A percentile compares a stretch with the other conserved stretches of the same genome.
These are phyloP conservation scores for Quadroppia sp. DNA, from an alignment of 2,888 invertebrate species.

Conservation along the genomic window DNA sequence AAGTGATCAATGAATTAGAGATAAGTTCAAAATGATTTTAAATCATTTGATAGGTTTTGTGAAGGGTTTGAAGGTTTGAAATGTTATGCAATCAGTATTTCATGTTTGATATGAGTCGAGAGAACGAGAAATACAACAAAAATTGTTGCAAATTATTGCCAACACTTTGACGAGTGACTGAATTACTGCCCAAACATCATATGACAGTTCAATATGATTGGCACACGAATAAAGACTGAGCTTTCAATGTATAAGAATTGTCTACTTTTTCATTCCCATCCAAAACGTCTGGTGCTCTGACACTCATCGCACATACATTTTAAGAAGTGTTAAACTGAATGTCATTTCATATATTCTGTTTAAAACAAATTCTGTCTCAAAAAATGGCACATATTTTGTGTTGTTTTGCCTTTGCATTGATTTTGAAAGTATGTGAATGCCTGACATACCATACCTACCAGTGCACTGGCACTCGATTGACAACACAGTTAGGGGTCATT, in stretches of 20 bases:
- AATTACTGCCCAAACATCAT: too few species aligned
- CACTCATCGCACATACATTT: neutral
- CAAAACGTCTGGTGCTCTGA: neutral
- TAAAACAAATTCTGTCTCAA: neutral
- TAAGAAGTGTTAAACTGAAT: neutral
- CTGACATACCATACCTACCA: neutral
- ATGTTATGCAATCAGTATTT: neutral
- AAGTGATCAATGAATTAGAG: too few species aligned
- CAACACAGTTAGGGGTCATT: conserved; percentile 14
- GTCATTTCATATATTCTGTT: neutral
- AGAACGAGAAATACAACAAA: neutral
- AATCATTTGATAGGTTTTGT: neutral
- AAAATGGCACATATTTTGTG: conserved; percentile 10
- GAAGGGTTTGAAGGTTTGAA: neutral
- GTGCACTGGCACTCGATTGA: neutral
- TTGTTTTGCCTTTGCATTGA: conserved; percentile 15
- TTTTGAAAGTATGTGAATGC: neutral
- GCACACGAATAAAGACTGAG: neutral
- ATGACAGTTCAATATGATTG: neutral
- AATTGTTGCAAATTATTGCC: neutral
- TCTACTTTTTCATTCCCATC: neutral
- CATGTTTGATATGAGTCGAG: neutral
- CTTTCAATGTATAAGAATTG: neutral
- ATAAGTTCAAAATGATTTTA: too few species aligned
- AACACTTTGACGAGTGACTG: neutral